Conservation (phyloP, 2,888 invertebrate genomes). For the Choreutis nemorana region DNA sequence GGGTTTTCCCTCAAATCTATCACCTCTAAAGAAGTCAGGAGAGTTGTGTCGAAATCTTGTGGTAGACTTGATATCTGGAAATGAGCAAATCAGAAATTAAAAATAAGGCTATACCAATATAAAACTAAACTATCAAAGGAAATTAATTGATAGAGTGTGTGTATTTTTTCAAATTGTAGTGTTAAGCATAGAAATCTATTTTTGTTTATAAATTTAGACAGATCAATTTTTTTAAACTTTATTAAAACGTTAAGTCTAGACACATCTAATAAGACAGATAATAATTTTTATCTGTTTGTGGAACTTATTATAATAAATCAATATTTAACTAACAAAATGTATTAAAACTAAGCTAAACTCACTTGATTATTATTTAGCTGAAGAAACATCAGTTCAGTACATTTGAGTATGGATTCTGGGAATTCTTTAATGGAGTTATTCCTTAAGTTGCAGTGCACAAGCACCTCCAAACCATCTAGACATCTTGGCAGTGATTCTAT, state of each 20-base stretch:
- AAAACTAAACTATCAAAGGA: no score
- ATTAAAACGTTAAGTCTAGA: no score
- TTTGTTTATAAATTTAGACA: no score
- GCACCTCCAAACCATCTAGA: conserved; percentile 55
- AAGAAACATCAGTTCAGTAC: conserved; percentile 57
- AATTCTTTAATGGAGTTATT: conserved; percentile 62
- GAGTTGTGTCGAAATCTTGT: conserved; percentile 29
- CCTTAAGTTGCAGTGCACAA: conserved; percentile 71
- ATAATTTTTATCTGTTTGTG: no score
- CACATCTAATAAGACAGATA: no score
- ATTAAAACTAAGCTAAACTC: conserved; percentile 2
- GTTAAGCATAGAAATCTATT: no score
- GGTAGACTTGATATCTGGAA: conserved; percentile 41
- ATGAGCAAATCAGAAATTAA: no score
- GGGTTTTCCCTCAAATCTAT: conserved; percentile 64
- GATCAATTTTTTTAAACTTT: no score
- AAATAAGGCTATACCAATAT: no score
- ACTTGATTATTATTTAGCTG: conserved; percentile 63
- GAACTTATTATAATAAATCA: no score
- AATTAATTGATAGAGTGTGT: no score
- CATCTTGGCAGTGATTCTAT: conserved; percentile 58
- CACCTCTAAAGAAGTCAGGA: conserved; percentile 46
- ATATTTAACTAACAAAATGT: not conserved
- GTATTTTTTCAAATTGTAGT: no score
- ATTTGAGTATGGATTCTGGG: conserved; percentile 46